Percentiles rank a stretch among this genome's conserved stretches.
phyloP scores from a whole-genome alignment of 2,888 invertebrate genomes.

The Rhopalosiphum nymphaeae region DNA sequence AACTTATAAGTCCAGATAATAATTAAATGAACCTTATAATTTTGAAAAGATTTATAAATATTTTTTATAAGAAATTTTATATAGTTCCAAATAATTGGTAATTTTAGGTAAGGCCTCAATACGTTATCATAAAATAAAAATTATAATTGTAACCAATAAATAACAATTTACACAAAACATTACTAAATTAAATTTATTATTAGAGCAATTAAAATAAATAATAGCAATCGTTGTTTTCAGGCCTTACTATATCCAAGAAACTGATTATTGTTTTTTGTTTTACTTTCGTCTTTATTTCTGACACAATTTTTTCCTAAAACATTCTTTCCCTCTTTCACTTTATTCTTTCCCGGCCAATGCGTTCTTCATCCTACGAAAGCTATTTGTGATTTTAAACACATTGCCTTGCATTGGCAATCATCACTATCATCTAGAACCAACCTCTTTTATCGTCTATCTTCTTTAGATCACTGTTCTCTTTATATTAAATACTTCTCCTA shows the following conservation, averaged over 20 bases:
- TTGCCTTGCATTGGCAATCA: not conserved
- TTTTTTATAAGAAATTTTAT: not conserved
- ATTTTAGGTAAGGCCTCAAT: not conserved
- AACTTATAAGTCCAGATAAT: not conserved
- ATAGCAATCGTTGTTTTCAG: not conserved
- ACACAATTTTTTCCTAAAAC: not conserved
- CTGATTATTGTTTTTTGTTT: not conserved
- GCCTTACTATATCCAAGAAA: not conserved
- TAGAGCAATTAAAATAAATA: not conserved
- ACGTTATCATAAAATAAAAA: not conserved
- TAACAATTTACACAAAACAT: not conserved
- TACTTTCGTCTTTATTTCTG: not conserved
- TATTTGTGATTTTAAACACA: not conserved
- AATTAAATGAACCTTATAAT: not conserved
- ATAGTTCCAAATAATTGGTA: not conserved
- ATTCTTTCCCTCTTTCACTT: not conserved
- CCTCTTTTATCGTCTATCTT: not conserved
- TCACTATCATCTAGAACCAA: not conserved
- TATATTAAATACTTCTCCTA: not conserved
- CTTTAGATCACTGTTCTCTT: not conserved
- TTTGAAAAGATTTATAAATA: conserved; percentile 3
- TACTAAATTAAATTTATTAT: not conserved
- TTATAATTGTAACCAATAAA: not conserved
- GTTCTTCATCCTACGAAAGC: not conserved
- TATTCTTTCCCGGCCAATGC: not conserved